These are phyloP conservation scores for Meliscaeva auricollis DNA, from an alignment of 2,888 invertebrate genomes.

Conservation along the genomic window DNA sequence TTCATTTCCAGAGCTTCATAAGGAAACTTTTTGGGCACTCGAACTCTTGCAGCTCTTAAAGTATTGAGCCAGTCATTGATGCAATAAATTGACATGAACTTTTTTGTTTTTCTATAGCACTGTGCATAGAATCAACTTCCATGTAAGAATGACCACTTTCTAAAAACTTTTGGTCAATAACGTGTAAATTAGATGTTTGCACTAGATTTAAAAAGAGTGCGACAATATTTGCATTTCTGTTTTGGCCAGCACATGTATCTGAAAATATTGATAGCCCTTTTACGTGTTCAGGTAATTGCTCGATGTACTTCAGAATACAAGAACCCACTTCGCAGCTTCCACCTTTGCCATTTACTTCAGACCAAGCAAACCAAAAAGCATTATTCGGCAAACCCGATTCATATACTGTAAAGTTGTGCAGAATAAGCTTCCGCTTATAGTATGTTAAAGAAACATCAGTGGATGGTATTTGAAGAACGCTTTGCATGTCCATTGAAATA, in stretches of 20 bases:
- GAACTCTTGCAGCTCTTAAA: slow-evolving; percentile 24
- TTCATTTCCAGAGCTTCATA: slow-evolving; percentile 33
- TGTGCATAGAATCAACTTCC: slow-evolving; percentile 18
- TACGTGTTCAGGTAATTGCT: slow-evolving; percentile 17
- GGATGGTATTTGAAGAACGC: too few species aligned
- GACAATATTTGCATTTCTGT: slow-evolving; percentile 12
- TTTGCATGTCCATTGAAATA: too few species aligned
- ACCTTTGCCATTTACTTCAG: too few species aligned
- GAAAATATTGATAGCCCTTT: slow-evolving; percentile 31
- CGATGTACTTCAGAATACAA: too few species aligned
- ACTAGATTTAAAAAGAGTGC: slow-evolving; percentile 34
- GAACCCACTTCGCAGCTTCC: too few species aligned
- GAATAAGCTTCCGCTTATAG: too few species aligned
- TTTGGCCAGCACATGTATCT: slow-evolving; percentile 33
- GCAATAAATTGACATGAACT: slow-evolving; percentile 17
- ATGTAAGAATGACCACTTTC: slow-evolving; percentile 12
- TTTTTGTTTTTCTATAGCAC: slow-evolving; percentile 34
- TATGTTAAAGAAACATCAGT: too few species aligned
- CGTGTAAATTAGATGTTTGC: slow-evolving; percentile 13
- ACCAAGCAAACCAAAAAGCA: too few species aligned
- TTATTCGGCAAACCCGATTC: too few species aligned
- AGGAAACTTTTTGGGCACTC: neutral
- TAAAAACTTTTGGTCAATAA: slow-evolving; percentile 6
- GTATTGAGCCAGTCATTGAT: slow-evolving; percentile 29
- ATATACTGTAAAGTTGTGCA: too few species aligned